Percentiles rank a stretch among this genome's conserved stretches.
Evolutionary conservation across 2,113 vertebrate genomes (phyloP).

Genomic region (Phocoena phocoena): DNA sequence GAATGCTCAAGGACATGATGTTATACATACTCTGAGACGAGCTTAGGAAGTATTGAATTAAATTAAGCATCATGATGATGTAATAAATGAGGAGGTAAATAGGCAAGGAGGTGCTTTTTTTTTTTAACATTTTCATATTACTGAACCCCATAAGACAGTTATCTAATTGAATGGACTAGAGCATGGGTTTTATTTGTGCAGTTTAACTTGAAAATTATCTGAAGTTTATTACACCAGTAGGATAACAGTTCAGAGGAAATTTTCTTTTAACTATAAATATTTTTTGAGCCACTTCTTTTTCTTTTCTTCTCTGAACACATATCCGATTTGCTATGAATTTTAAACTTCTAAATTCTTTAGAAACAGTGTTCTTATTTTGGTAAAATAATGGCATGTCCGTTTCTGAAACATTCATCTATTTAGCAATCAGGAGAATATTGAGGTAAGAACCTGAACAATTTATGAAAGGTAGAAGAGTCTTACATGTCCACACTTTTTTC

Average conservation of each 20-base stretch:
- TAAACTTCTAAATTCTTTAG: slow-evolving; percentile 74
- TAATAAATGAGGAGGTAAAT: neutral
- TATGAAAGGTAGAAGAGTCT: slow-evolving; percentile 77
- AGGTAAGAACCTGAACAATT: slow-evolving; percentile 83
- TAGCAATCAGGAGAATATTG: slow-evolving; percentile 75
- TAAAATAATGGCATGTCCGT: slow-evolving; percentile 79
- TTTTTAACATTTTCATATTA: slow-evolving; percentile 13
- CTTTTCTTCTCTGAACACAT: slow-evolving; percentile 72
- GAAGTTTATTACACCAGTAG: slow-evolving; percentile 11
- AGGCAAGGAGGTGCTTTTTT: neutral
- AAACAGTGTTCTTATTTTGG: slow-evolving; percentile 82
- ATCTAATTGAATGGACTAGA: slow-evolving; percentile 18
- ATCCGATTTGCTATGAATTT: slow-evolving; percentile 79
- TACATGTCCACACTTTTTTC: slow-evolving; percentile 68
- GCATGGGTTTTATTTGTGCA: neutral
- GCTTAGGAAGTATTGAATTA: neutral
- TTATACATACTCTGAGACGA: neutral
- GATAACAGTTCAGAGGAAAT: slow-evolving; percentile 16
- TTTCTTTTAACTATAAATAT: slow-evolving; percentile 12
- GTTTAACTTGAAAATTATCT: slow-evolving; percentile 33
- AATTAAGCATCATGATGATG: neutral
- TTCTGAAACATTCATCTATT: slow-evolving; percentile 74
- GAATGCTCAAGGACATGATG: neutral
- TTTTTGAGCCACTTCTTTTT: neutral
- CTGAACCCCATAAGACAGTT: neutral